Evolutionary conservation across 1,140 invertebrate genomes (phyloP), one percentile per base, ranked within the genome.

Genomic region (Ceratosolen fusciceps): DNA sequence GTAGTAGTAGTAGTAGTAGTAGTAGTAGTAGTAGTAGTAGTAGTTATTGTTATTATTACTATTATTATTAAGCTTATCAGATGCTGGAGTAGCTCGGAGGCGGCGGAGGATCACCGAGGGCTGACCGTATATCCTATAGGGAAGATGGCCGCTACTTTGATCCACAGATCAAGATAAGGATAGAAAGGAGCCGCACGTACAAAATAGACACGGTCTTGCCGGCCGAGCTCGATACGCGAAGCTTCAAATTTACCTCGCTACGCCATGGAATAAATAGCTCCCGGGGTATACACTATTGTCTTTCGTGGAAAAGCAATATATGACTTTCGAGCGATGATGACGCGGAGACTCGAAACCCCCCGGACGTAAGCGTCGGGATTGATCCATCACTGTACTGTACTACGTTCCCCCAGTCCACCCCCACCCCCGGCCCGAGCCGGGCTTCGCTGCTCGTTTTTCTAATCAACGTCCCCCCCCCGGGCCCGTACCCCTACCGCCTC

Each of bases 281-380:
- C 78, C 43, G 39, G 31, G 5, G 2, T 54, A 21, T 4, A 21
- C n/a, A 5, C n/a, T 21, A 21, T 54, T 16, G 14, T 71, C 68
- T 80, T 80, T 73, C 73, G n/a, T 65, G 78, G n/a, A 80, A 80
- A 75, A 75, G 78, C 54, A 80, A 80, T 80, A 80, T 80, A 73
- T 14, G 34, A 60, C 72, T 75, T 75, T 71, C 62, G 62, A 62
- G 34, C 52, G 21, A n/a, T 34, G 37, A 58, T 74, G 12, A 52
- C 54, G 71, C 31, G 24, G 34, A 43, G 62, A 60, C 62, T 76
- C 67, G n/a, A n/a, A 19, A 70, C 24, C 52, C 14, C 74, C 49
- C n/a, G 19, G 60, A 34, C 12, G 74, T 26, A n/a, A n/a, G n/a
- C 29, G 60, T 14, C 62, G 70, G 56, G 62, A 49, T 68, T 77